Evolutionary conservation across 1,140 invertebrate genomes (phyloP), one percentile per base, ranked within the genome.

Genomic region (Brachionus rotundiformis): DNA sequence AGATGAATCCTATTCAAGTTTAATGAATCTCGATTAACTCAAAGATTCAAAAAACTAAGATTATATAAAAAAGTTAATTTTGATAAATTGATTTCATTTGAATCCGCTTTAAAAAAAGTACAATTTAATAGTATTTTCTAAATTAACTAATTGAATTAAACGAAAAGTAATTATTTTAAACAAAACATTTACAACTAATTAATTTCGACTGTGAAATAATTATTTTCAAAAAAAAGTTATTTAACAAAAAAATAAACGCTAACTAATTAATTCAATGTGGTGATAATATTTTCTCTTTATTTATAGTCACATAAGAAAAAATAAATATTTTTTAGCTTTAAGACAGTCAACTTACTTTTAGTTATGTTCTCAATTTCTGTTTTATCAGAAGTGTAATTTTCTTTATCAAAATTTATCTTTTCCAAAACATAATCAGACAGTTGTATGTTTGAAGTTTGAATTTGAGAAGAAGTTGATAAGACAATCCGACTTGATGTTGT

Each of bases 61-160:
- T 27, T 27, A 3, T 16, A 61, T 61, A 61, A 61, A 61, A 61
- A 61, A 61, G 27, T 61, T 61, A 61, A 61, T 54, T 61, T 29
- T 61, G 25, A 61, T 61, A 61, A 25, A 10, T 61, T 61, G 27
- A 61, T 61, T 29, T 61, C 25, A 11, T 61, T 61, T 61, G 19
- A 61, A 61, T 63, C 59, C 23, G 59, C 59, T 63, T 29, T 25
- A 29, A 63, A 29, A 63, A 63, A n/a, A 31, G n/a, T 63, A 25
- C 4, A 63, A 29, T 63, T 63, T 11, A 63, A 63, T 63, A 25
- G 23, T 29, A 31, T 36, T 36, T 36, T 36, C 8, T 36, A 36
- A 36, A 36, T 36, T 5, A 36, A 36, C 8, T 36, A 36, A 36
- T 36, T 36, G 8, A 36, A 36, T 36, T 36, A 36, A 36, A 36